phyloP scores from a whole-genome alignment of 2,888 invertebrate species.

The Cataglyphis cursor region DNA sequence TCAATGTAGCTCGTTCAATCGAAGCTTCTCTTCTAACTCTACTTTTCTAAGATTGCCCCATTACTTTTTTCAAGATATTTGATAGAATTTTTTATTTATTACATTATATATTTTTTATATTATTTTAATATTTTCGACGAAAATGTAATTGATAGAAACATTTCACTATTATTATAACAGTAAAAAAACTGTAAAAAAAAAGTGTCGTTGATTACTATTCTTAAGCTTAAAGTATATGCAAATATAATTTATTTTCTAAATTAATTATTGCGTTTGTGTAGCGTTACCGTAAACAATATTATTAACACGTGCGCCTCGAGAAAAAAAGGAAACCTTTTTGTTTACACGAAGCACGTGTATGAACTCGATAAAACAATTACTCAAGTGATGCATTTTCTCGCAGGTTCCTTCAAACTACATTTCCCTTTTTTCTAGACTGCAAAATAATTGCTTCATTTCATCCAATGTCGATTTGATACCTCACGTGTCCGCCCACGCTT shows the following conservation, averaged over 20 bases:
- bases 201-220: not conserved
- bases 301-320: not conserved
- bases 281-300: not conserved
- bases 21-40: not conserved
- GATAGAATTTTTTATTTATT: not conserved
- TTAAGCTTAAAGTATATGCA: slow-evolving; percentile 1
- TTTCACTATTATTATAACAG: not conserved
- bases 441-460: slow-evolving; percentile 23
- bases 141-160: slow-evolving; percentile 6
- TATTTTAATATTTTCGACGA: not conserved
- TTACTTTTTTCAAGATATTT: not conserved
- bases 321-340: not conserved
- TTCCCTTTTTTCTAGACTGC: slow-evolving; percentile 7
- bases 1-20: not conserved
- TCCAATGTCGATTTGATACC: slow-evolving; percentile 32
- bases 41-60: not conserved
- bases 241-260: slow-evolving; percentile 20
- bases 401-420: not conserved
- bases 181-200: not conserved
- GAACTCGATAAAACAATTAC: slow-evolving; percentile 29
- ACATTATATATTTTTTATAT: not conserved
- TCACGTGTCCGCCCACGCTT: slow-evolving; percentile 26
- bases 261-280: slow-evolving; percentile 9
- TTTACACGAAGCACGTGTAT: not conserved
- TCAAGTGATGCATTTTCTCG: not conserved